These are phyloP conservation scores for Caenorhabditis elegans DNA, from an alignment of 1,140 invertebrate genomes.

Conservation along the genomic window DNA sequence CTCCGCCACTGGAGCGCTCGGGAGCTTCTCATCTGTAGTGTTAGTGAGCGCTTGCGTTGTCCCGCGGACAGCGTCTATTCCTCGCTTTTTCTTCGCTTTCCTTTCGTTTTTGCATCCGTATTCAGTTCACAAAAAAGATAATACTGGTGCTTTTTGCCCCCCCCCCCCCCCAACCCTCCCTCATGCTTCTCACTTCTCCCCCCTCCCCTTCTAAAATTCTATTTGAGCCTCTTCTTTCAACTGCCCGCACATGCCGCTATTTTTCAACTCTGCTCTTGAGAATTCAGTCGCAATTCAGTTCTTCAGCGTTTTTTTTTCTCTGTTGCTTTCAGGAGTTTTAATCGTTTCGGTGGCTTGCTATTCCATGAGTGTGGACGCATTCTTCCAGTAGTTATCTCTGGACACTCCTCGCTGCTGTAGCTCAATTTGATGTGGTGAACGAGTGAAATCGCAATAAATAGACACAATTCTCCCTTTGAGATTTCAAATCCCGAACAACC, in stretches of 20 bases:
- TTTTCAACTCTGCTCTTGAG: neutral
- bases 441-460: conserved; percentile 25
- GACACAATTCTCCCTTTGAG: conserved; percentile 26
- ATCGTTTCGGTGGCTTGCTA: neutral
- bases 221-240: conserved; percentile 31
- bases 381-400: neutral
- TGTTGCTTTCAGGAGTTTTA: neutral
- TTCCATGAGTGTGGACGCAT: too few species aligned
- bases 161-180: too few species aligned
- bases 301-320: neutral
- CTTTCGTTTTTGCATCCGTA: conserved; percentile 13
- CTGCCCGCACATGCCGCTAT: conserved; percentile 7
- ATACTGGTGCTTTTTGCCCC: conserved; percentile 30
- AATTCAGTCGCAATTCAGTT: neutral
- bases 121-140: conserved; percentile 32
- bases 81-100: neutral
- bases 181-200: neutral
- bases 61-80: conserved; percentile 7
- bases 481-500: conserved; percentile 1
- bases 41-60: neutral
- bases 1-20: too few species aligned
- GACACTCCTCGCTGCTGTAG: neutral
- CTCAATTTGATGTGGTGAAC: conserved; percentile 27
- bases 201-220: conserved; percentile 19
- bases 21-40: neutral